phyloP scores from a whole-genome alignment of 2,797 vertebrate genomes.

The Syncerus caffer region DNA sequence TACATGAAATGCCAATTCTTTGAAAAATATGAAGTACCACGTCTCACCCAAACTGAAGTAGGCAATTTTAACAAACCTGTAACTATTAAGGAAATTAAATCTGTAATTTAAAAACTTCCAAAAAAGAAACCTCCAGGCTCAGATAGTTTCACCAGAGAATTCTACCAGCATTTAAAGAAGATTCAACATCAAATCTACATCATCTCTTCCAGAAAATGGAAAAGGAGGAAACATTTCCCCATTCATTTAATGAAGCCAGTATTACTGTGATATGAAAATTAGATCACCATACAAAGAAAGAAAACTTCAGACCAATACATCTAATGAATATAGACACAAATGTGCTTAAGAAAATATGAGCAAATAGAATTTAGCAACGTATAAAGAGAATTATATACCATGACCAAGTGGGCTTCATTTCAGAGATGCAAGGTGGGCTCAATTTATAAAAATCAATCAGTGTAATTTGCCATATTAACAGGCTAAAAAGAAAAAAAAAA shows the following conservation, averaged over 20 bases:
- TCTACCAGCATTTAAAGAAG: not conserved
- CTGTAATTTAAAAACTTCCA: not conserved
- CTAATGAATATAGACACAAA: not conserved
- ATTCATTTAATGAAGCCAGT: not conserved
- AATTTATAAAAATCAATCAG: not conserved
- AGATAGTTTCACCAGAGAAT: not conserved
- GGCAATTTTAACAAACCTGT: not conserved
- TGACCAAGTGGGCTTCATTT: not conserved
- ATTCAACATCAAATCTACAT: not conserved
- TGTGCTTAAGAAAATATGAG: not conserved
- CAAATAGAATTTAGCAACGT: not conserved
- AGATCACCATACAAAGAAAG: not conserved
- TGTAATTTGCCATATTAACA: not conserved
- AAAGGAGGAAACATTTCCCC: not conserved
- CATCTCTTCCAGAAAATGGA: not conserved
- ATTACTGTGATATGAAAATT: not conserved
- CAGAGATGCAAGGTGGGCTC: not conserved
- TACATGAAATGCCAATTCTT: not conserved
- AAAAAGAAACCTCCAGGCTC: not conserved
- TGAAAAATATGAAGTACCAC: not conserved
- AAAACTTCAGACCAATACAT: not conserved
- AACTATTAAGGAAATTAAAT: not conserved
- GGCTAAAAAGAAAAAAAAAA: not conserved
- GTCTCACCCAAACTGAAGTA: not conserved
- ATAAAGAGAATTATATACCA: not conserved